Conservation (phyloP, 2,888 invertebrate species). For the Lymantria monacha region DNA sequence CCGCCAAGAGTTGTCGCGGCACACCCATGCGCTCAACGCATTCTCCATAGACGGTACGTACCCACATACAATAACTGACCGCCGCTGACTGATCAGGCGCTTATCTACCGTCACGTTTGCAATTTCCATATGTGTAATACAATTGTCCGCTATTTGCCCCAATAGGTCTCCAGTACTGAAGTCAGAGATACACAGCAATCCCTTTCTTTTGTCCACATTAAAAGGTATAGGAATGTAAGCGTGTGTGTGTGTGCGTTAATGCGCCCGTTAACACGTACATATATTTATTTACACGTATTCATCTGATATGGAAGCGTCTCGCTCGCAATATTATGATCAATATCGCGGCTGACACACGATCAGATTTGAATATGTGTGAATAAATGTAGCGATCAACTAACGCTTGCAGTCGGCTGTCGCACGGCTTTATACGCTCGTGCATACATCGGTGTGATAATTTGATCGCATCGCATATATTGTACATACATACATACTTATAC, state of each 20-base stretch:
- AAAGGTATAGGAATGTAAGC: slow-evolving; percentile 81
- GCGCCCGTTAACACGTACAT: slow-evolving; percentile 45
- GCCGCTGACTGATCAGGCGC: background rate
- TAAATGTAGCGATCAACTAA: slow-evolving; percentile 56
- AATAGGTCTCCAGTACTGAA: slow-evolving; percentile 80
- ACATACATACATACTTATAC: slow-evolving; percentile 43
- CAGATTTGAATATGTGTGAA: slow-evolving; percentile 38
- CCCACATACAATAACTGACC: background rate
- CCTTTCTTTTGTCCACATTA: slow-evolving; percentile 76
- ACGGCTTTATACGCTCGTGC: slow-evolving; percentile 58
- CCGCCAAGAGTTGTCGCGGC: slow-evolving; percentile 71
- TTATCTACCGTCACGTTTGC: slow-evolving; percentile 9
- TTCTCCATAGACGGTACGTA: slow-evolving; percentile 74
- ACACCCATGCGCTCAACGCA: slow-evolving; percentile 63
- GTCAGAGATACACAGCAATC: slow-evolving; percentile 79
- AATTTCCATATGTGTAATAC: slow-evolving; percentile 45
- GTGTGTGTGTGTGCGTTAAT: slow-evolving; percentile 74
- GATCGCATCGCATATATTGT: slow-evolving; percentile 34
- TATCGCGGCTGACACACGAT: background rate
- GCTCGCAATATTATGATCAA: slow-evolving; percentile 8
- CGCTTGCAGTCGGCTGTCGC: slow-evolving; percentile 64
- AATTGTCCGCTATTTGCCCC: slow-evolving; percentile 72
- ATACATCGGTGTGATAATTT: slow-evolving; percentile 19
- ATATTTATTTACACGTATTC: slow-evolving; percentile 49
- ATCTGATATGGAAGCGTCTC: slow-evolving; percentile 8